A percentile compares a stretch with the other conserved stretches of the same genome.
Conservation (phyloP, 1,140 invertebrate genomes). For the Fopius arisanus region DNA sequence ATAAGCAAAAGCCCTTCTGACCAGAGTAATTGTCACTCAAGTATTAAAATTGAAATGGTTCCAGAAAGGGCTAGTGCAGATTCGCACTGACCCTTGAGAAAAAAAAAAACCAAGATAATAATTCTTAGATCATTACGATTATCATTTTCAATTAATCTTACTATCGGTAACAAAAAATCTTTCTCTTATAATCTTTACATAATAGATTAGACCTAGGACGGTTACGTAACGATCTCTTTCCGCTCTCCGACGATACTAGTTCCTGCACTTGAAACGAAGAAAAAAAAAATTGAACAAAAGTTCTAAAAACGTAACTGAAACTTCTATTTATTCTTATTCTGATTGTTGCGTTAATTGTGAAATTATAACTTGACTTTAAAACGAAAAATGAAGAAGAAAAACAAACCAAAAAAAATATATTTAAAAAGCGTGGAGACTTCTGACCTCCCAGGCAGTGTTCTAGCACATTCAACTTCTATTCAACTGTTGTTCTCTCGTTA, state of each 20-base stretch:
- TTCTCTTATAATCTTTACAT: slow-evolving; percentile 46
- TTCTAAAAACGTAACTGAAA: slow-evolving; percentile 13
- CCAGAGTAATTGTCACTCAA: background rate
- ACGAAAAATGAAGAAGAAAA: slow-evolving; percentile 10
- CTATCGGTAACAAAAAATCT: slow-evolving; percentile 38
- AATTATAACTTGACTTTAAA: slow-evolving; percentile 26
- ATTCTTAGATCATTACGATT: slow-evolving; percentile 50
- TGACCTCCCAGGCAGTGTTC: slow-evolving; percentile 44
- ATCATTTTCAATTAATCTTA: slow-evolving; percentile 45
- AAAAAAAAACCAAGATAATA: slow-evolving; percentile 35
- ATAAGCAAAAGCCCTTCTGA: background rate
- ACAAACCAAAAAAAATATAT: slow-evolving; percentile 9
- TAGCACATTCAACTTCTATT: slow-evolving; percentile 51
- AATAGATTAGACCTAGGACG: slow-evolving; percentile 47
- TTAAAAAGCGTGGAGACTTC: slow-evolving; percentile 17
- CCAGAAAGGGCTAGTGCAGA: slow-evolving; percentile 33
- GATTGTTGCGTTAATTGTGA: slow-evolving; percentile 31
- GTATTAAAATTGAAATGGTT: background rate
- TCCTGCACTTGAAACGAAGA: slow-evolving; percentile 36
- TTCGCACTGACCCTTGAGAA: slow-evolving; percentile 36
- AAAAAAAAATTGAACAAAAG: slow-evolving; percentile 21
- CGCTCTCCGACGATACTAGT: slow-evolving; percentile 40
- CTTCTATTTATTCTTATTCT: slow-evolving; percentile 35
- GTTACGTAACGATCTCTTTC: slow-evolving; percentile 42
- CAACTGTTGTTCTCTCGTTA: slow-evolving; percentile 57